phyloP scores from a whole-genome alignment of 2,888 invertebrate species.

The Blastobasis lacticolella region DNA sequence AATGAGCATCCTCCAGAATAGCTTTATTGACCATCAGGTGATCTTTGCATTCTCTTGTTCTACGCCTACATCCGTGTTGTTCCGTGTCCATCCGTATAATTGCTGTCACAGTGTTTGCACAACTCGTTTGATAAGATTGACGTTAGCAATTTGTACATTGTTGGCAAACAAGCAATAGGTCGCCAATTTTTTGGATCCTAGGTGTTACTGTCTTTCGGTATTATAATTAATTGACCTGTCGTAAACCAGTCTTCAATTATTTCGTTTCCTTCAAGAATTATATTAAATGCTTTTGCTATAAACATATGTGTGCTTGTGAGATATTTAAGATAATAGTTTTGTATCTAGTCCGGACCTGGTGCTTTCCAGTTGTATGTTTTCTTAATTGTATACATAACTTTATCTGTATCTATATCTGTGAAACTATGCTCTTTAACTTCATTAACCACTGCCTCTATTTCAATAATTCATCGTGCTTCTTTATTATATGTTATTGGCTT shows the following conservation, averaged over 20 bases:
- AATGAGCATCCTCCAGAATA: conserved; percentile 9
- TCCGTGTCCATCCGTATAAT: conserved; percentile 5
- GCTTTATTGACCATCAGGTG: conserved; percentile 12
- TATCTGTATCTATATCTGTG: neutral
- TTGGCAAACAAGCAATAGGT: conserved; percentile 9
- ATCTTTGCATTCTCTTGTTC: conserved; percentile 9
- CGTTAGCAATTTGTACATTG: conserved; percentile 8
- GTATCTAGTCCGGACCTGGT: neutral
- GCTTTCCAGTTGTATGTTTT: neutral
- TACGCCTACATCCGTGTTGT: conserved; percentile 7
- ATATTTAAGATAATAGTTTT: neutral
- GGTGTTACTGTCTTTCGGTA: conserved; percentile 2
- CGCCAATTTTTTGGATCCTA: conserved; percentile 4
- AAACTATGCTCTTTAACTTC: too few species aligned
- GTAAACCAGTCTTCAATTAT: conserved; percentile 6
- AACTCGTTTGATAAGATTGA: conserved; percentile 4
- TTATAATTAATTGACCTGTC: conserved; percentile 8
- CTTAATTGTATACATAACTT: neutral
- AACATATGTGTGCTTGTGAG: neutral
- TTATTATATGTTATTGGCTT: conserved; percentile 1
- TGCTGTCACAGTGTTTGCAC: conserved; percentile 1
- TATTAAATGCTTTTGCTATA: neutral
- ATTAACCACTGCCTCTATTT: neutral
- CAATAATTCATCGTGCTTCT: neutral
- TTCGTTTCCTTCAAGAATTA: neutral